These are phyloP conservation scores for Sphyrna mokarran DNA, from an alignment of 2,113 vertebrate species.

Conservation along the genomic window DNA sequence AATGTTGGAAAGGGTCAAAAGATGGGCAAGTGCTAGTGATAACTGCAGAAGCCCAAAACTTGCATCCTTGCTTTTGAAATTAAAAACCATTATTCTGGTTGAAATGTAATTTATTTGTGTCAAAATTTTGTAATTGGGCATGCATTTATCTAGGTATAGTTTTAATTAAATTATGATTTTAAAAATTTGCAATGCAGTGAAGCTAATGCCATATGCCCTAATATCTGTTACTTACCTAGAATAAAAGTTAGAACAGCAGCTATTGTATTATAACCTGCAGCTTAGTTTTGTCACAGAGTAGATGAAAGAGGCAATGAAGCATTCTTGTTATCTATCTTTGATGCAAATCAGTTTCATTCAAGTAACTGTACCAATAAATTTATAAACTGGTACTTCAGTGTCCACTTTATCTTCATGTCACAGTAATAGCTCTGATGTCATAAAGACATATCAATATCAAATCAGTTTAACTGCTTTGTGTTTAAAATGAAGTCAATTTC, in stretches of 20 bases:
- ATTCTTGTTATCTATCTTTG: constrained; percentile 14
- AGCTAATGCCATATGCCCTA: not conserved
- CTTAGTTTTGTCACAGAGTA: not conserved
- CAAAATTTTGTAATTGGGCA: not conserved
- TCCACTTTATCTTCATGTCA: not conserved
- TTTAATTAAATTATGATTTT: not conserved
- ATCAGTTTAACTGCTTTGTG: not conserved
- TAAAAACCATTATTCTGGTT: not conserved
- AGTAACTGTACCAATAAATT: not conserved
- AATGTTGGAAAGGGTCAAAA: not conserved
- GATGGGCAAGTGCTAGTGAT: not conserved
- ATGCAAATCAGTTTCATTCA: constrained; percentile 12
- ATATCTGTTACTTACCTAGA: not conserved
- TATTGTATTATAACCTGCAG: not conserved
- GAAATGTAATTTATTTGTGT: not conserved
- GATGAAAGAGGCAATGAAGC: not conserved
- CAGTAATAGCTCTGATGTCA: constrained; percentile 28
- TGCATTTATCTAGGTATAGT: not conserved
- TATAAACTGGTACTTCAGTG: constrained; percentile 5
- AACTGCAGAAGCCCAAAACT: not conserved
- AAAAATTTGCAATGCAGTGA: not conserved
- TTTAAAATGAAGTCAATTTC: not conserved
- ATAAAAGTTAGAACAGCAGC: constrained; percentile 11
- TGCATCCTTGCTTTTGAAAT: not conserved
- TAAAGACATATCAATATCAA: not conserved